phyloP scores from a whole-genome alignment of 2,797 vertebrate genomes.

The Zalophus californianus region DNA sequence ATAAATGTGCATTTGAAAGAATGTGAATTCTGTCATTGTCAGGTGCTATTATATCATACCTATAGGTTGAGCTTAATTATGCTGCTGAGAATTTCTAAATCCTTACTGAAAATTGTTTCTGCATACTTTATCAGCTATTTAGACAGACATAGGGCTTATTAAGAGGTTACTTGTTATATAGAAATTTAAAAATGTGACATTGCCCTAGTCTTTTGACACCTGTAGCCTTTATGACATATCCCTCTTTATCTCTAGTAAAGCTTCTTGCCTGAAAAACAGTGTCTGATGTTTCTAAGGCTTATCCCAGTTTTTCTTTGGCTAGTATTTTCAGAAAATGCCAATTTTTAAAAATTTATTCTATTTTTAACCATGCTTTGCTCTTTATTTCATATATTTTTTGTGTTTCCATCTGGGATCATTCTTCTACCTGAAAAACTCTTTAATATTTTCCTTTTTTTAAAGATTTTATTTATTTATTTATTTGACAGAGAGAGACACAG shows the following conservation, averaged over 20 bases:
- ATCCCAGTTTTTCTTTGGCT: background rate
- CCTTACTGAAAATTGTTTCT: background rate
- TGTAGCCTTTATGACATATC: background rate
- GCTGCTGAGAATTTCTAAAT: background rate
- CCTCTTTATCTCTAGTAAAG: background rate
- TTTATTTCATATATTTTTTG: background rate
- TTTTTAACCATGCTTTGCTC: background rate
- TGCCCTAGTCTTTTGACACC: background rate
- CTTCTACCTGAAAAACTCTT: background rate
- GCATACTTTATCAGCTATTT: background rate
- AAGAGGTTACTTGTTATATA: background rate
- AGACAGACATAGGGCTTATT: background rate
- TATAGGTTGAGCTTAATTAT: background rate
- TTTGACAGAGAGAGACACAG: too few species aligned
- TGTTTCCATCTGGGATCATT: background rate
- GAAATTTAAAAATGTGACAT: background rate
- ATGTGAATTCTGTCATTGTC: background rate
- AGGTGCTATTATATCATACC: background rate
- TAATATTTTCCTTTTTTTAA: background rate
- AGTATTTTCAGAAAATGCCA: background rate
- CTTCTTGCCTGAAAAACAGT: background rate
- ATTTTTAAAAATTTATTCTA: background rate
- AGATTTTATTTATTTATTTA: too few species aligned
- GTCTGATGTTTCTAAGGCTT: background rate
- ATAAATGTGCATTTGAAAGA: background rate